Evolutionary conservation across 2,888 invertebrate genomes (phyloP).

Genomic region (Lobophora halterata): DNA sequence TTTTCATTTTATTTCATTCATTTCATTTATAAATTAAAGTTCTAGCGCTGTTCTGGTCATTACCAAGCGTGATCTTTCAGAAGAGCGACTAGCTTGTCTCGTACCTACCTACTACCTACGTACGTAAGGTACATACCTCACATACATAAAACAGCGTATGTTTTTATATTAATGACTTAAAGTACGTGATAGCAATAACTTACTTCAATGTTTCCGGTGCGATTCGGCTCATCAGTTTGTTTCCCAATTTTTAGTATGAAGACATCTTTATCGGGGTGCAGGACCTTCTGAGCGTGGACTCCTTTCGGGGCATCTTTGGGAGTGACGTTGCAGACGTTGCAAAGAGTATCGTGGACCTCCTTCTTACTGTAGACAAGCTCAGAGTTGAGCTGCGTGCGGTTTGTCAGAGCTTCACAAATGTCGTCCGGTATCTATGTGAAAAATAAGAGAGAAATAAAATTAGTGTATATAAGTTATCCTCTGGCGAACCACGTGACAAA

Average conservation of each 20-base stretch:
- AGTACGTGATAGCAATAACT: background rate
- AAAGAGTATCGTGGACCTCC: conserved; percentile 52
- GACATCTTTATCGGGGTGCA: conserved; percentile 86
- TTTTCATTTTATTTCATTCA: too few relatives aligned
- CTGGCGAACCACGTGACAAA: too few relatives aligned
- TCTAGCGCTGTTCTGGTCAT: too few relatives aligned
- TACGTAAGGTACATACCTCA: too few relatives aligned
- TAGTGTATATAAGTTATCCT: too few relatives aligned
- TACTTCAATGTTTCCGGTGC: conserved; percentile 83
- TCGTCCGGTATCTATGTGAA: conserved; percentile 65
- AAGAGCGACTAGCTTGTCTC: too few relatives aligned
- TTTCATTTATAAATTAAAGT: too few relatives aligned
- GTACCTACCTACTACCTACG: too few relatives aligned
- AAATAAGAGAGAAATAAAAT: background rate
- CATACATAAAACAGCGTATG: too few relatives aligned
- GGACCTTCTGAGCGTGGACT: conserved; percentile 78
- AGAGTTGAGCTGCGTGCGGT: conserved; percentile 60
- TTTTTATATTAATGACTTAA: too few relatives aligned
- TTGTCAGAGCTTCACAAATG: conserved; percentile 63
- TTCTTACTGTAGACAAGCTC: conserved; percentile 58
- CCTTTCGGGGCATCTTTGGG: conserved; percentile 76
- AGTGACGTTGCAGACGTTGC: conserved; percentile 69
- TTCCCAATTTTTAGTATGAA: conserved; percentile 88
- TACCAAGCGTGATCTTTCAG: too few relatives aligned
- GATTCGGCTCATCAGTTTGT: conserved; percentile 81